A percentile compares a stretch with the other conserved stretches of the same genome.
phyloP scores from a whole-genome alignment of 2,888 invertebrate genomes.

The Uropetala carovei region DNA sequence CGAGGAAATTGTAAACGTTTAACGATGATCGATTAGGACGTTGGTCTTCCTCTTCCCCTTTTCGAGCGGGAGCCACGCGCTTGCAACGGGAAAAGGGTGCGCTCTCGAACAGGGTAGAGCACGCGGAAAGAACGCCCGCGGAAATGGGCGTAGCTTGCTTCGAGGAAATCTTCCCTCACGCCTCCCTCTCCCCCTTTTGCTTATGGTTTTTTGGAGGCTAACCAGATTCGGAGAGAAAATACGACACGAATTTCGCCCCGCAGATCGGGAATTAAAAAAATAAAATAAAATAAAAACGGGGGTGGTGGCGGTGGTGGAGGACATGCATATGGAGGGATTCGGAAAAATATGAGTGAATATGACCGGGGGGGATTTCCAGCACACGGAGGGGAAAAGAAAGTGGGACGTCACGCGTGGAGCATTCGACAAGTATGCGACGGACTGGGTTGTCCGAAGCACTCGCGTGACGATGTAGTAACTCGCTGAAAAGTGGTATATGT shows the following conservation, averaged over 20 bases:
- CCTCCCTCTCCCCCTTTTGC: too few relatives aligned
- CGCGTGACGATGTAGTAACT: not conserved
- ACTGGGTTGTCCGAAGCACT: not conserved
- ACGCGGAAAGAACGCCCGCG: not conserved
- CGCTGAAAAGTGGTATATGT: too few relatives aligned
- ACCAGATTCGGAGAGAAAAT: not conserved
- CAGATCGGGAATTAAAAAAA: not conserved
- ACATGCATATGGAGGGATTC: not conserved
- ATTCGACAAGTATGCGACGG: not conserved
- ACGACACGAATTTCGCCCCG: not conserved
- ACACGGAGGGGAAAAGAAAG: constrained; percentile 28
- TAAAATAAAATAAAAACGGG: too few relatives aligned
- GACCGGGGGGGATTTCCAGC: constrained; percentile 53
- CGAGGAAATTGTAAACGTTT: not conserved
- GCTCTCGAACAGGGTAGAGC: too few relatives aligned
- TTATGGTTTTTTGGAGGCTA: not conserved
- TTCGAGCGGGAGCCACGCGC: too few relatives aligned
- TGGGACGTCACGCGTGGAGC: constrained; percentile 34
- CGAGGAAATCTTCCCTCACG: not conserved
- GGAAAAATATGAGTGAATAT: not conserved
- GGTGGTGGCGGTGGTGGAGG: too few relatives aligned
- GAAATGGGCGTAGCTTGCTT: not conserved
- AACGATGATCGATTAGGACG: not conserved
- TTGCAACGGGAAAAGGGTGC: too few relatives aligned
- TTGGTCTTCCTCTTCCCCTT: not conserved